Conservation (phyloP, 2,797 vertebrate species). For the Ambastaia sidthimunki region DNA sequence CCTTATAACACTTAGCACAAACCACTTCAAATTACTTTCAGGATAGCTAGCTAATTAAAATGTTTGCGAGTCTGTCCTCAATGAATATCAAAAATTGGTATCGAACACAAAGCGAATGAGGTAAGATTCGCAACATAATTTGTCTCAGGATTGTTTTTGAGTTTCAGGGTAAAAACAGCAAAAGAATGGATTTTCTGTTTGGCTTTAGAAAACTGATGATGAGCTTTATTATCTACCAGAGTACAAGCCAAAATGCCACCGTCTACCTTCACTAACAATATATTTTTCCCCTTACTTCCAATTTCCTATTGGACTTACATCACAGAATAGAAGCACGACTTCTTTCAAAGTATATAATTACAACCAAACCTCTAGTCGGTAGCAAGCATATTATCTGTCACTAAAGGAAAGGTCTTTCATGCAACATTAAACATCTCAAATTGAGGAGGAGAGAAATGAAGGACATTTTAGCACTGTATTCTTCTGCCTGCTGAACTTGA, state of each 20-base stretch:
- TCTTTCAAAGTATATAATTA: slow-evolving; percentile 21
- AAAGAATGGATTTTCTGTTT: slow-evolving; percentile 23
- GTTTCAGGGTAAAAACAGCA: slow-evolving; percentile 11
- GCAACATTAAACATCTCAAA: slow-evolving; percentile 41
- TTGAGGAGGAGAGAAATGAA: slow-evolving; percentile 9
- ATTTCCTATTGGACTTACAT: slow-evolving; percentile 38
- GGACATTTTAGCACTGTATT: slow-evolving; percentile 7
- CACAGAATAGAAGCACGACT: slow-evolving; percentile 3
- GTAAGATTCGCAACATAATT: slow-evolving; percentile 40
- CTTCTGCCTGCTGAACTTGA: neutral
- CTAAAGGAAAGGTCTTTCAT: slow-evolving; percentile 29
- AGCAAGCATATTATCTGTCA: slow-evolving; percentile 18
- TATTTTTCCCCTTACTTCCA: neutral
- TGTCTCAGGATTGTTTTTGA: neutral
- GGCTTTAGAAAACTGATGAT: neutral
- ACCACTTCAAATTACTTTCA: slow-evolving; percentile 17
- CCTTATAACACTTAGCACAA: slow-evolving; percentile 21
- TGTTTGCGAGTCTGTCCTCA: slow-evolving; percentile 18
- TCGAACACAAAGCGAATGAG: slow-evolving; percentile 34
- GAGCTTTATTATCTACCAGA: neutral
- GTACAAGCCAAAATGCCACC: neutral
- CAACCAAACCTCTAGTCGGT: slow-evolving; percentile 7
- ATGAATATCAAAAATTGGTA: slow-evolving; percentile 39
- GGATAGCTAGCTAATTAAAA: slow-evolving; percentile 49
- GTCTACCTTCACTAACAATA: neutral